A percentile compares a stretch with the other conserved stretches of the same genome.
Evolutionary conservation across 2,888 invertebrate genomes (phyloP).

Genomic region (Drosophila conformis): DNA sequence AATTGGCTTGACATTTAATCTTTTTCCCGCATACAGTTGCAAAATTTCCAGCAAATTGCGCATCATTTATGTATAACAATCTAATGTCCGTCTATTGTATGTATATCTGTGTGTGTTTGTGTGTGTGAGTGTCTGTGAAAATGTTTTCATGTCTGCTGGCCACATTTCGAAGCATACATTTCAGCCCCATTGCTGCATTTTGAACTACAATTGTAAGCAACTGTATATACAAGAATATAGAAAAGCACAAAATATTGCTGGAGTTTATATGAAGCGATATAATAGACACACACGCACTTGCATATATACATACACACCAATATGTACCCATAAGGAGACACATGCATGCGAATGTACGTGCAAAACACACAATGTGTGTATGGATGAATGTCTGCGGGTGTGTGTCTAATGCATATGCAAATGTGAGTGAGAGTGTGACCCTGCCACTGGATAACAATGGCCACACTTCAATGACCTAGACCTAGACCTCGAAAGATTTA

Average conservation of each 20-base stretch:
- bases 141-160: conserved; percentile 18
- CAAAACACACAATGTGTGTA: neutral
- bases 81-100: conserved; percentile 44
- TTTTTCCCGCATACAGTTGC: neutral
- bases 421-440: conserved; percentile 31
- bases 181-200: conserved; percentile 25
- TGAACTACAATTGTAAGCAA: conserved; percentile 2
- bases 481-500: conserved; percentile 45
- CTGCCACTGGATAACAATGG: conserved; percentile 46
- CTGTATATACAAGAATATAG: neutral
- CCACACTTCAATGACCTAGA: conserved; percentile 50
- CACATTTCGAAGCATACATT: conserved; percentile 31
- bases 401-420: conserved; percentile 31
- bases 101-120: conserved; percentile 18
- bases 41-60: conserved; percentile 41
- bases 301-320: neutral
- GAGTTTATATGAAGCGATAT: conserved; percentile 6
- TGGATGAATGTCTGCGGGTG: conserved; percentile 7
- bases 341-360: conserved; percentile 6
- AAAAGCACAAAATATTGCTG: neutral
- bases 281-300: neutral
- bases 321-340: conserved; percentile 5
- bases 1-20: conserved; percentile 45
- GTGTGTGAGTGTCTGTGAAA: conserved; percentile 7
- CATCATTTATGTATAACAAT: conserved; percentile 75